Evolutionary conservation across 23 tunicate species (phyloP).

Genomic region (Botrylloides violaceus): DNA sequence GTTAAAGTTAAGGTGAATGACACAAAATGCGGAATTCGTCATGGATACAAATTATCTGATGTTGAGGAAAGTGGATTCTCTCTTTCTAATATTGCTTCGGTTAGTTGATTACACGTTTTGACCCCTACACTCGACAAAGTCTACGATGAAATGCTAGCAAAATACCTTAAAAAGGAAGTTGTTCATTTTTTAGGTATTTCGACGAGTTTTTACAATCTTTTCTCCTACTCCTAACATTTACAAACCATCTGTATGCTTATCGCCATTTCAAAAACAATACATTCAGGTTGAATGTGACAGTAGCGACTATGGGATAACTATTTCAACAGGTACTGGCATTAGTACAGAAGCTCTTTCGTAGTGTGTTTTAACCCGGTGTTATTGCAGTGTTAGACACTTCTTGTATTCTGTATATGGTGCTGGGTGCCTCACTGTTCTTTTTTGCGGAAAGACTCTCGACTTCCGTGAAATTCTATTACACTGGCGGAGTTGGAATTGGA

Average conservation of each 20-base stretch:
- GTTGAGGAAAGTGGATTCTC: neutral
- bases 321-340: neutral
- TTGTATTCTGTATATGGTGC: slow-evolving; percentile 23
- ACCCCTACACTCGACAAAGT: too few species aligned
- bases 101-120: neutral
- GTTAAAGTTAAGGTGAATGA: neutral
- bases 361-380: neutral
- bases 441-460: slow-evolving; percentile 29
- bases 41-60: neutral
- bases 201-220: neutral
- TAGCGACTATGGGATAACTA: neutral
- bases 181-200: neutral
- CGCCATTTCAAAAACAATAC: slow-evolving; percentile 9
- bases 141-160: neutral
- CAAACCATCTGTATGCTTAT: neutral
- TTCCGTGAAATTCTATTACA: slow-evolving; percentile 53
- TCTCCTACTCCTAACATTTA: neutral
- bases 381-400: slow-evolving; percentile 19
- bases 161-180: too few species aligned
- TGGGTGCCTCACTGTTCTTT: slow-evolving; percentile 34
- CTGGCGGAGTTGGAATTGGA: slow-evolving; percentile 62
- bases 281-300: neutral
- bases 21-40: slow-evolving; percentile 12
- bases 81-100: neutral
- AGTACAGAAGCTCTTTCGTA: neutral